Base-by-base conservation (phyloP, 1,140 invertebrate species). In the Pseudomyrmex sp. region DNA sequence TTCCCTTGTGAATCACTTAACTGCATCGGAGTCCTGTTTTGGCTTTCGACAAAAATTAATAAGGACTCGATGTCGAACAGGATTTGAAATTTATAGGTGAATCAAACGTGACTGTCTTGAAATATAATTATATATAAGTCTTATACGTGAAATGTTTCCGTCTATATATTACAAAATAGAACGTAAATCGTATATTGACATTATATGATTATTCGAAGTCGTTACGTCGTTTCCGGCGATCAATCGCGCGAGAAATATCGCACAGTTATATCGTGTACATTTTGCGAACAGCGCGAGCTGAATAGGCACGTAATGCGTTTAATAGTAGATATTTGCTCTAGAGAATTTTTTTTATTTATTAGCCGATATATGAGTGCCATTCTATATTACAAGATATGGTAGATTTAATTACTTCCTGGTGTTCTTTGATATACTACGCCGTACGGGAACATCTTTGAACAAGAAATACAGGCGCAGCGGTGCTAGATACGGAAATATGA, bases 1-100 rank as follows among this genome's bases (percentile, higher is more conserved):
- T 59, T 59, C n/a, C 46, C 44, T 61, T 65, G n/a, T 80, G 76
- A 80, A 72, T 80, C 76, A 80, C 76, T 80, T 59, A 8, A 48
- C 46, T 20, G 46, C 58, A 12, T 63, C 44, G 44, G 44, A 50
- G n/a, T 8, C 13, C 46, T 65, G 20, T 15, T n/a, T 7, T 52
- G 63, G 62, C 9, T 18, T 23, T 48, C 63, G 20, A 23, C 44
- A 23, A 35, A 35, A 48, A 76, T 76, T 79, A 20, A 70, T 70
- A 56, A 59, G 23, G 44, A 46, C 2, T 58, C 15, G 9, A 68
- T 69, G 52, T 58, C 63, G 44, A 5, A 35, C 9, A 15, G 18
- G 15, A 69, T 50, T 44, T 13, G 4, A 44, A n/a, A 80, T 61
- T 59, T 80, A 79, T 79, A 9, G 52, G 46, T 15, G 4, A 2